These are phyloP conservation scores for Heloderma charlesbogerti DNA, from an alignment of 2,113 vertebrate species.

Conservation along the genomic window DNA sequence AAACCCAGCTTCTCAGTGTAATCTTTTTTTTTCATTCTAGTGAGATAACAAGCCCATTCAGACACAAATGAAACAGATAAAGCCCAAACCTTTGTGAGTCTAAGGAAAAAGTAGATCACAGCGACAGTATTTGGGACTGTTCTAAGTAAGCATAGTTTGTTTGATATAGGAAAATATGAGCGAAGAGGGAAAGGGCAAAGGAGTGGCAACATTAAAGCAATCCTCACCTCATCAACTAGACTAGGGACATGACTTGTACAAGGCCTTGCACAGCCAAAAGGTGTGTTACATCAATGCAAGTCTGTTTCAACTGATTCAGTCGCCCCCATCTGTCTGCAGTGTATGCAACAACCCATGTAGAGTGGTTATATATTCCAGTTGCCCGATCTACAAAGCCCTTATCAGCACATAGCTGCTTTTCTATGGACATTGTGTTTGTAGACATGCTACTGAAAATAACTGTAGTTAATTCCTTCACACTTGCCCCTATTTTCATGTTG, in stretches of 20 bases:
- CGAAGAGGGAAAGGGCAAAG: not conserved
- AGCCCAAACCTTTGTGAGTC: conserved; percentile 32
- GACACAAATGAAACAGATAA: conserved; percentile 8
- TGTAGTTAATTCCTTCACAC: not conserved
- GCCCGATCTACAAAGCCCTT: not conserved
- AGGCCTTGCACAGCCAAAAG: not conserved
- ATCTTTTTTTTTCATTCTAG: conserved; percentile 23
- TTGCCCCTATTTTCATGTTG: not conserved
- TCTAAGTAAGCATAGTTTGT: conserved; percentile 41
- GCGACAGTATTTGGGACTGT: conserved; percentile 14
- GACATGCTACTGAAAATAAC: not conserved
- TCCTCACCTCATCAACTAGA: not conserved
- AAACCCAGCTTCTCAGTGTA: not conserved
- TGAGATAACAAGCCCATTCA: conserved; percentile 44
- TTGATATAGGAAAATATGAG: not conserved
- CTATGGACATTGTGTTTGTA: not conserved
- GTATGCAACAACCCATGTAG: not conserved
- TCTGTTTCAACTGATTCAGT: not conserved
- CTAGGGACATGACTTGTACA: not conserved
- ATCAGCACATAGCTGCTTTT: not conserved
- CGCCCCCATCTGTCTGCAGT: too few relatives aligned
- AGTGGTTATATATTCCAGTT: not conserved
- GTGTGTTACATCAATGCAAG: not conserved
- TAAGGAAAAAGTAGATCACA: conserved; percentile 29
- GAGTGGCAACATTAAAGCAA: not conserved